Percentiles rank a stretch among this genome's conserved stretches.
Evolutionary conservation across 2,113 vertebrate genomes (phyloP).

Genomic region (Turnix velox): DNA sequence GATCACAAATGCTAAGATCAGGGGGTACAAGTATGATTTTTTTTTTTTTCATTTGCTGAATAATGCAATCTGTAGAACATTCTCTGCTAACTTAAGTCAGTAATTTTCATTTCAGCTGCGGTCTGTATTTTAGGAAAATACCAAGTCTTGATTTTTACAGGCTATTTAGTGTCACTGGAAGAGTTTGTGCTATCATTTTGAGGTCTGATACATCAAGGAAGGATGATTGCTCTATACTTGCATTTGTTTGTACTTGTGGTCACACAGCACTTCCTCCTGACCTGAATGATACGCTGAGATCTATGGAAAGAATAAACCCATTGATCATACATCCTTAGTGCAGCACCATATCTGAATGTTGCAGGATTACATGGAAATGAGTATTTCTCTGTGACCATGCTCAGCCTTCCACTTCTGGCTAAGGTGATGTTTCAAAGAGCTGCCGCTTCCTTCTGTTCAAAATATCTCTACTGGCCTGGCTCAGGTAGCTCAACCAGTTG

Average conservation of each 20-base stretch:
- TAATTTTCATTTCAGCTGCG: background rate
- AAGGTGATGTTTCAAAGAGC: background rate
- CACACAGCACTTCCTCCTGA: background rate
- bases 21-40: background rate
- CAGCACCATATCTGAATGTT: fast-evolving
- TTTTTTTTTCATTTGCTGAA: background rate
- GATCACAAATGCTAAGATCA: background rate
- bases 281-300: background rate
- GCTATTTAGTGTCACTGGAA: background rate
- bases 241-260: fast-evolving
- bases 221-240: background rate
- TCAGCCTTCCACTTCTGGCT: background rate
- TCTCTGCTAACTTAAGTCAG: background rate
- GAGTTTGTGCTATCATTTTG: background rate
- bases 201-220: background rate
- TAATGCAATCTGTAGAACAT: background rate
- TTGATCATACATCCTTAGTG: background rate
- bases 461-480: background rate
- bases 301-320: background rate
- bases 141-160: background rate
- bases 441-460: background rate
- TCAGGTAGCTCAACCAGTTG: background rate
- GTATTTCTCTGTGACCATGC: background rate
- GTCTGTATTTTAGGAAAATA: background rate
- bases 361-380: background rate